Evolutionary conservation across 2,113 vertebrate species (phyloP), one percentile per base, ranked within the genome.

Genomic region (Chlorodrepanis virens): DNA sequence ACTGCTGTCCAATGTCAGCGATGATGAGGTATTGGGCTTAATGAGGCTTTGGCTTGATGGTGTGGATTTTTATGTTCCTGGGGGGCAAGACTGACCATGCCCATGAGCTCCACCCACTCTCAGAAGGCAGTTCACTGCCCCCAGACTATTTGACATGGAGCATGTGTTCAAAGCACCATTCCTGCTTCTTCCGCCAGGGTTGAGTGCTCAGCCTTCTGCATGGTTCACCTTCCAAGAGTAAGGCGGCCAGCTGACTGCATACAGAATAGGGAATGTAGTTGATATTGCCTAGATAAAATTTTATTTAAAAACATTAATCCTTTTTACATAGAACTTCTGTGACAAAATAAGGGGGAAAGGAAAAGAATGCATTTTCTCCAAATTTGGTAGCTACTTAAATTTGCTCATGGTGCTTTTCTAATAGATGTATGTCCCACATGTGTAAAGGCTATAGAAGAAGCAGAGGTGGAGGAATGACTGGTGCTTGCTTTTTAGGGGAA

Each of bases 401-500:
- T 33, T 60, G 29, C 12, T 22, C 0, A 0, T 42, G 10, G 5
- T 69, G 7, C 40, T 83, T 64, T 85, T 64, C 31, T 72, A 37
- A 23, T 61, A 52, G 19, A 7, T 2, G 0, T 10, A 1, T 27
- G 45, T 79, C 31, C 31, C 22, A 4, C 0, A 0, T 47, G 44
- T 68, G 13, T 61, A 33, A 69, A 80, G 35, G 57, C 33, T 60
- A 7, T 10, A 53, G 54, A 83, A 69, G 45, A 13, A 75, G 14
- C 25, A 53, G 77, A 44, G 16, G 14, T 37, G 8, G 13, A 37
- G n/a, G 40, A 19, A 40, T 78, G 23, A 10, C 12, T 68, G 39
- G 24, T 64, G 23, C 44, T 72, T 64, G 49, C n/a, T n/a, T 4
- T 56, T 90, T 28, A 49, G 29, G 33, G 9, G 5, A 31, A 61